phyloP scores from a whole-genome alignment of 53 echinoderm and acorn worm species.

The Apostichopus leukothele region DNA sequence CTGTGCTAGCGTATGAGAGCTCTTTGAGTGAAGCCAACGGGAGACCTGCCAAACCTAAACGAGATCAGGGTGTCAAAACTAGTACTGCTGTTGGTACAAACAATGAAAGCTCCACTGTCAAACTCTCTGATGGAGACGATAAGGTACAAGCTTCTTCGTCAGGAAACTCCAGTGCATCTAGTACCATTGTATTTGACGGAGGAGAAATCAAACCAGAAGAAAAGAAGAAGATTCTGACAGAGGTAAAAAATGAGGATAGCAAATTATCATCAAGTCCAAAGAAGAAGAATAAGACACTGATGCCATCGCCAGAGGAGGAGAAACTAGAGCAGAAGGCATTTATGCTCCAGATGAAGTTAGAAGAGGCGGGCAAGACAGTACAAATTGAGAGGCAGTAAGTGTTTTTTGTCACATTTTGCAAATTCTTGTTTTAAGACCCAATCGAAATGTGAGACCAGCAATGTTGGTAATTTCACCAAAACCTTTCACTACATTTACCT shows the following conservation, averaged over 20 bases:
- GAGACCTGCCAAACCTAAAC: slow-evolving; percentile 19
- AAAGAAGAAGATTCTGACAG: too few species aligned
- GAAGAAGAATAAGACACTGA: slow-evolving; percentile 58
- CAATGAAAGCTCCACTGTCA: background rate
- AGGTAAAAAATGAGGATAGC: background rate
- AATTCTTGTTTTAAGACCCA: too few species aligned
- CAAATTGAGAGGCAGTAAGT: slow-evolving; percentile 96
- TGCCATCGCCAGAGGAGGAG: slow-evolving; percentile 78
- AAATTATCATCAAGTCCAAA: slow-evolving; percentile 35
- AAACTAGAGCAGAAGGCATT: slow-evolving; percentile 75
- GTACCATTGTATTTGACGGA: slow-evolving; percentile 27
- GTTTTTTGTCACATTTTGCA: background rate
- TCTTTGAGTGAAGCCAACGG: background rate
- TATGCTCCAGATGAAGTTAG: slow-evolving; percentile 87
- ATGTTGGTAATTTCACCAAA: too few species aligned
- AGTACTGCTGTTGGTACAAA: background rate
- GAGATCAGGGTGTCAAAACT: slow-evolving; percentile 3
- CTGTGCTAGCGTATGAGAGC: background rate
- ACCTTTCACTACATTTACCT: too few species aligned
- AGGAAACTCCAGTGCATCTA: slow-evolving; percentile 43
- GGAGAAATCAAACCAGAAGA: slow-evolving; percentile 16
- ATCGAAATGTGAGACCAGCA: too few species aligned
- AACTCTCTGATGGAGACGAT: background rate
- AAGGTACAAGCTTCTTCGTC: slow-evolving; percentile 33
- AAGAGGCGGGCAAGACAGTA: slow-evolving; percentile 87